Base-by-base conservation (phyloP, 2,888 invertebrate genomes). In the Chymomyza procnemis region DNA sequence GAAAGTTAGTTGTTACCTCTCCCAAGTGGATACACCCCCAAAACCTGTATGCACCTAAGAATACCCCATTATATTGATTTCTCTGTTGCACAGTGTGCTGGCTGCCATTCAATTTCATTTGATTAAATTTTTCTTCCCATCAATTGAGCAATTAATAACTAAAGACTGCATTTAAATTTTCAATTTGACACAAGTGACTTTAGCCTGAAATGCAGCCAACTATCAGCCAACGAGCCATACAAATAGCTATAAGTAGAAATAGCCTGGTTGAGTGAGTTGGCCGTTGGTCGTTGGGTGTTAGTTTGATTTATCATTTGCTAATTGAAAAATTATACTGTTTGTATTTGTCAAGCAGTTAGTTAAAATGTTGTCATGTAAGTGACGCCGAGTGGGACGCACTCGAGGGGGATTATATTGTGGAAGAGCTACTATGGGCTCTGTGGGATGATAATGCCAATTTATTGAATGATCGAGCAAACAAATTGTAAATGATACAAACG, bases 251-350 rank as follows among this genome's bases (percentile, higher is more conserved):
- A 12, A 41, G 34, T 41, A 41, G 46, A 41, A 21, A 5, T 34
- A 16, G 57, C 26, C 34, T 65, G 14, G 19, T 22, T 60, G 19
- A 30, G 30, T 34, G 57, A 19, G 19, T 59, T 21, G 18, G n/a
- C 50, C 50, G 18, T 47, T 21, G 56, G 19, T 58, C 57, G 55
- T 50, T 65, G 78, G 80, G 83, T 82, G 85, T 83, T 78, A 80
- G 79, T 83, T 82, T 85, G 85, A 85, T 85, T 85, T 87, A 85
- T 86, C 77, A 85, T 80, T 83, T 85, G 87, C 75, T 87, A 86
- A 86, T 84, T 85, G 85, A 81, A 84, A 86, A 87, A 85, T 85
- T 87, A 86, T 86, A 84, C 79, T 75, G 77, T 73, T 76, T 69
- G 67, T 73, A 78, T 73, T 80, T 83, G 86, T 85, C 81, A 84